A percentile compares a stretch with the other conserved stretches of the same genome.
These are phyloP conservation scores for Uromys caudimaculatus DNA, from an alignment of 2,797 vertebrate species.

Conservation along the genomic window DNA sequence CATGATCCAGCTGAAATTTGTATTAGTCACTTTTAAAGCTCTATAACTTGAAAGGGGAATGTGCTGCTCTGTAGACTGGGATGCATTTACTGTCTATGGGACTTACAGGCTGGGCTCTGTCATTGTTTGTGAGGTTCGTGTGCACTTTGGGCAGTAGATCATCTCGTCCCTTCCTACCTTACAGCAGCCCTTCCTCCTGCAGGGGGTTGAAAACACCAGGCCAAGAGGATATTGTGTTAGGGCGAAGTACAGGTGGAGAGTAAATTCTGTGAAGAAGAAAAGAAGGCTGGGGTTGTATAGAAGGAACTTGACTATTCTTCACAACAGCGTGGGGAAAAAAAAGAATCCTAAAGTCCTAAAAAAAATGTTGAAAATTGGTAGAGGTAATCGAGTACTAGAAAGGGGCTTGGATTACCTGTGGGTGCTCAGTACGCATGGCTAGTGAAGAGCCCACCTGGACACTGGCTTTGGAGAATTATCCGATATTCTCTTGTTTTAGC, in stretches of 20 bases:
- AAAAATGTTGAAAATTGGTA: neutral
- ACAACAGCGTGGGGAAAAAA: neutral
- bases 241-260: neutral
- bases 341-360: neutral
- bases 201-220: neutral
- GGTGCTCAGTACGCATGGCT: neutral
- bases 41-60: neutral
- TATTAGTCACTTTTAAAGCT: neutral
- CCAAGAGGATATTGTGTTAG: neutral
- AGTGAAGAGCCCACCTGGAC: neutral
- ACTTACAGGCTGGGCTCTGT: neutral
- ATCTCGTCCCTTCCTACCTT: neutral
- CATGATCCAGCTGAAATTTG: neutral
- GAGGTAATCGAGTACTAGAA: neutral
- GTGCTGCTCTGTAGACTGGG: neutral
- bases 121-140: neutral
- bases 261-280: neutral
- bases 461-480: neutral
- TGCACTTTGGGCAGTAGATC: neutral
- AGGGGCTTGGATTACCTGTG: neutral
- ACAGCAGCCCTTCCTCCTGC: neutral
- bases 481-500: neutral
- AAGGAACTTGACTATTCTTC: neutral
- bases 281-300: neutral
- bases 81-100: neutral